These are phyloP conservation scores for Garra rufa DNA, from an alignment of 2,113 vertebrate species.

Conservation along the genomic window DNA sequence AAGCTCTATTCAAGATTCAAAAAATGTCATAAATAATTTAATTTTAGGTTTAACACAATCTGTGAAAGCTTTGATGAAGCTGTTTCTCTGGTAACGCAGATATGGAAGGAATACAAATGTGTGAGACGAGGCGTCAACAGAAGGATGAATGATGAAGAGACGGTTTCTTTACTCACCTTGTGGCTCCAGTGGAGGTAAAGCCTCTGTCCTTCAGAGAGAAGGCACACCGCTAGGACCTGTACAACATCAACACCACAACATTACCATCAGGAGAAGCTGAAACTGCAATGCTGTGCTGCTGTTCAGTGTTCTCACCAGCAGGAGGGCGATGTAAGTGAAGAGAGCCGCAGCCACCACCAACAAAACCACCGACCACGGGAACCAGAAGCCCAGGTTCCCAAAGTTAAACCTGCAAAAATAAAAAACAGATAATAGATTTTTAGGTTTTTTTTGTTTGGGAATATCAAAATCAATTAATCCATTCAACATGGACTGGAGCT, in stretches of 20 bases:
- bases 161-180: constrained; percentile 78
- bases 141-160: neutral
- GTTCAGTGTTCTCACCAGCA: constrained; percentile 77
- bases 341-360: constrained; percentile 75
- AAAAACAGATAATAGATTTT: no score
- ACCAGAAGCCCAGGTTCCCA: constrained; percentile 82
- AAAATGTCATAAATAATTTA: neutral
- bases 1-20: neutral
- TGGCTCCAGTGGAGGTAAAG: constrained; percentile 87
- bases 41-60: neutral
- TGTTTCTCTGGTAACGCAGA: neutral
- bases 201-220: constrained; percentile 86
- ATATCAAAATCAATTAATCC: neutral
- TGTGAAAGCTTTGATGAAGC: constrained; percentile 13
- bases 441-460: no score
- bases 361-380: constrained; percentile 85
- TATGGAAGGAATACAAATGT: neutral
- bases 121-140: neutral
- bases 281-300: neutral
- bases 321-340: constrained; percentile 79
- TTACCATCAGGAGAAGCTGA: neutral
- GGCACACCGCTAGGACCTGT: constrained; percentile 85
- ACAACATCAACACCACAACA: neutral
- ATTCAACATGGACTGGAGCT: neutral
- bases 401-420: constrained; percentile 79